Evolutionary conservation across 2,113 vertebrate species (phyloP).

Genomic region (Hyla sarda): DNA sequence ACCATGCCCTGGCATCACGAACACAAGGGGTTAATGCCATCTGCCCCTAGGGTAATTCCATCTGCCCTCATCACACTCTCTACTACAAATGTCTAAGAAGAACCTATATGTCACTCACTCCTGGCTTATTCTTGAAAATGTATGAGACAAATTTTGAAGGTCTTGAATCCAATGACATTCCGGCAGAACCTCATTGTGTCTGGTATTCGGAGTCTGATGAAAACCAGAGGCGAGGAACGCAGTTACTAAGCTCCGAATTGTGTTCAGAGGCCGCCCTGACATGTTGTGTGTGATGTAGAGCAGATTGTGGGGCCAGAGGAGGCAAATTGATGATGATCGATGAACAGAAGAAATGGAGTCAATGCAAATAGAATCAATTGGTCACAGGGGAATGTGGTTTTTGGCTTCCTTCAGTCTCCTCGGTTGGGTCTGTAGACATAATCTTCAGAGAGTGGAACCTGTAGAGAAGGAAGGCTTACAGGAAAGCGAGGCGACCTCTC

Average conservation of each 20-base stretch:
- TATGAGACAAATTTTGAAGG: not conserved
- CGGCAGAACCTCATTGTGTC: not conserved
- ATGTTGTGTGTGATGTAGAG: constrained; percentile 9
- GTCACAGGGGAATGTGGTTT: not conserved
- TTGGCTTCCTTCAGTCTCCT: not conserved
- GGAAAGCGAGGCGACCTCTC: not conserved
- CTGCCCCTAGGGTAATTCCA: no score
- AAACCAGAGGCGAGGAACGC: not conserved
- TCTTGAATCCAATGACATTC: not conserved
- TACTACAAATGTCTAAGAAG: no score
- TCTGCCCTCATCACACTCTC: no score
- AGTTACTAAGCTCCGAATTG: not conserved
- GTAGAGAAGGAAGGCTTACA: not conserved
- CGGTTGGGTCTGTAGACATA: not conserved
- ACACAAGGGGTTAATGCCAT: no score
- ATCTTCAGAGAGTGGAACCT: not conserved
- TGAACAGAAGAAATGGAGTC: constrained; percentile 26
- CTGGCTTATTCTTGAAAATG: not conserved
- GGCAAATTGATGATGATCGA: constrained; percentile 49
- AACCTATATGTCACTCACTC: no score
- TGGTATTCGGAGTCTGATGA: not conserved
- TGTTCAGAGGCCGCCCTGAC: not conserved
- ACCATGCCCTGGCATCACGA: no score
- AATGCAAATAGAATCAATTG: constrained; percentile 36
- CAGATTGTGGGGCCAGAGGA: constrained; percentile 1